Percentiles rank a stretch among this genome's conserved stretches.
Evolutionary conservation across 2,113 vertebrate genomes (phyloP).

Genomic region (Myrmecobius fasciatus): DNA sequence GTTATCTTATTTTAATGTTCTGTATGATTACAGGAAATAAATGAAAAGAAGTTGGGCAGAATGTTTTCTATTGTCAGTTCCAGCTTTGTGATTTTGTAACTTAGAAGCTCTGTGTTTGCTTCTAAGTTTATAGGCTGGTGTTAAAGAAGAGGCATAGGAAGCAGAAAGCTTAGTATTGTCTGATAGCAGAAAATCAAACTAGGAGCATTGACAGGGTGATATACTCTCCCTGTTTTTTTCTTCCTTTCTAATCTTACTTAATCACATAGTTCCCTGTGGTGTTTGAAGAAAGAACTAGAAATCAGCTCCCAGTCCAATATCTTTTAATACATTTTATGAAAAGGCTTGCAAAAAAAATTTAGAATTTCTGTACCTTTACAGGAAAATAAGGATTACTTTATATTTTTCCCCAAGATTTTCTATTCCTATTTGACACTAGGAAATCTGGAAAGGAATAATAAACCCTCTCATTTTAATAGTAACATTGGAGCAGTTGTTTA

Average conservation of each 20-base stretch:
- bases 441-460: slow-evolving; percentile 27
- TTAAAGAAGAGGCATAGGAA: not conserved
- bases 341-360: not conserved
- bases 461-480: not conserved
- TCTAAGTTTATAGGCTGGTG: not conserved
- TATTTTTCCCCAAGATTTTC: not conserved
- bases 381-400: slow-evolving; percentile 12
- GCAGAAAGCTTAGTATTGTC: slow-evolving; percentile 4
- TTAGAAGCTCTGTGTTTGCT: not conserved
- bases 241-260: slow-evolving; percentile 15
- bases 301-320: slow-evolving; percentile 27
- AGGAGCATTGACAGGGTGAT: not conserved
- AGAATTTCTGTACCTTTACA: slow-evolving; percentile 7
- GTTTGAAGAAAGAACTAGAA: slow-evolving; percentile 29
- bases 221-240: slow-evolving; percentile 23
- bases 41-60: not conserved
- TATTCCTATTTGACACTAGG: not conserved
- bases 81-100: not conserved
- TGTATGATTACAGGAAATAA: not conserved
- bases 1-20: not conserved
- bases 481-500: slow-evolving; percentile 20
- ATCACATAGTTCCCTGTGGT: slow-evolving; percentile 29
- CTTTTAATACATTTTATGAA: slow-evolving; percentile 29
- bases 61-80: not conserved
- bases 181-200: not conserved